Percentiles rank a stretch among this genome's conserved stretches.
Evolutionary conservation across 2,888 invertebrate genomes (phyloP).

Genomic region (Epiblema foenella): DNA sequence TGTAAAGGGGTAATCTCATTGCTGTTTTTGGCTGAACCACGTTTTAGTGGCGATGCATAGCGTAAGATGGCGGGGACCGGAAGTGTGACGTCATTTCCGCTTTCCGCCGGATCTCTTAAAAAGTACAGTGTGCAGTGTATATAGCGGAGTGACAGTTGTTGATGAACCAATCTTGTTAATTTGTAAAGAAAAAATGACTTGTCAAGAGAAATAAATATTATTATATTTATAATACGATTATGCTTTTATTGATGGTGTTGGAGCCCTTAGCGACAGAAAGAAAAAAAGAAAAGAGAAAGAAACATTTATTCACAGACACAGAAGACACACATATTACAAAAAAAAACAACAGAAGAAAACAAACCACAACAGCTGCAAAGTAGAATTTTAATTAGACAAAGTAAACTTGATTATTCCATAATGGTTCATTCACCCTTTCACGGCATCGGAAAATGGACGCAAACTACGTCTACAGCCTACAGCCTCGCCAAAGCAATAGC

Average conservation of each 20-base stretch:
- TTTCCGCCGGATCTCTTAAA: conserved; percentile 43
- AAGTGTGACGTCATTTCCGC: conserved; percentile 12
- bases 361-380: too few species aligned
- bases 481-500: too few species aligned
- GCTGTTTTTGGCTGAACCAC: conserved; percentile 45
- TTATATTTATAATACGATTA: conserved; percentile 72
- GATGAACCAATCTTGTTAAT: conserved; percentile 68
- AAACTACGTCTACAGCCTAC: too few species aligned
- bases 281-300: too few species aligned
- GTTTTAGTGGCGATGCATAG: conserved; percentile 53
- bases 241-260: conserved; percentile 25
- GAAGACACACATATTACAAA: too few species aligned
- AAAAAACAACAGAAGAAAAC: too few species aligned
- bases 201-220: conserved; percentile 74
- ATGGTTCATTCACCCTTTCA: too few species aligned
- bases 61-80: conserved; percentile 45
- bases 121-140: conserved; percentile 58
- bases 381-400: too few species aligned
- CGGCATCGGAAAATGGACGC: too few species aligned
- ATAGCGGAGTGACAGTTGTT: conserved; percentile 54
- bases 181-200: conserved; percentile 64
- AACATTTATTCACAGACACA: too few species aligned
- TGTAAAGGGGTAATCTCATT: conserved; percentile 46
- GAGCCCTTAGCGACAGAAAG: not conserved
- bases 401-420: too few species aligned